Evolutionary conservation across 2,113 vertebrate species (phyloP).

Genomic region (Dromaius novaehollandiae): DNA sequence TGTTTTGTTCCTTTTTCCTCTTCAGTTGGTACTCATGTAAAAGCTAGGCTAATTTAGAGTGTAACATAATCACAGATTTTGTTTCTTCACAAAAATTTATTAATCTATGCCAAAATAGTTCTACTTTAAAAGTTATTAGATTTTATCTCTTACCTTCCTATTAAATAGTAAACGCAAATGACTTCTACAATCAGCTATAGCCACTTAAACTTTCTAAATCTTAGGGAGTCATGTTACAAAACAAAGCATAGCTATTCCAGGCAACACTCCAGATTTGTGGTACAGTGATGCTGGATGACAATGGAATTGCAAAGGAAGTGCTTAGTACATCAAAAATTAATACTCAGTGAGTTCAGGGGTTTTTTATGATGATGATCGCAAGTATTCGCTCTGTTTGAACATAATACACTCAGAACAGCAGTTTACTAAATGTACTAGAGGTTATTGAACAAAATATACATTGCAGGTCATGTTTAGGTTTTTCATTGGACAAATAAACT

Average conservation of each 20-base stretch:
- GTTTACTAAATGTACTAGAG: slow-evolving; percentile 15
- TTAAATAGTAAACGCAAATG: background rate
- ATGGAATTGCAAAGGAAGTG: slow-evolving; percentile 32
- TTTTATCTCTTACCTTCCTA: background rate
- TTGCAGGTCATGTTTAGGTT: background rate
- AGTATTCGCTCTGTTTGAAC: background rate
- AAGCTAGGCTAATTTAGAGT: background rate
- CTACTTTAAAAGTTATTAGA: background rate
- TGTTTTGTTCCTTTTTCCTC: background rate
- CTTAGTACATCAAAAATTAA: slow-evolving; percentile 49
- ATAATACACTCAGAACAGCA: background rate
- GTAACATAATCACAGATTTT: background rate
- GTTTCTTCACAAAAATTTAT: background rate
- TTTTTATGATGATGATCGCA: slow-evolving; percentile 7
- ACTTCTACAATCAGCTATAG: background rate
- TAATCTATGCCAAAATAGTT: background rate
- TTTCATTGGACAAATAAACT: slow-evolving; percentile 13
- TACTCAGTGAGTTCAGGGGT: background rate
- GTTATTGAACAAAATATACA: background rate
- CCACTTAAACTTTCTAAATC: slow-evolving; percentile 27
- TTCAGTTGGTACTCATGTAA: background rate
- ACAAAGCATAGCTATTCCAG: background rate
- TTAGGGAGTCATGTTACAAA: background rate
- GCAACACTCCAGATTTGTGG: slow-evolving; percentile 14
- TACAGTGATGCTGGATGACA: slow-evolving; percentile 23